phyloP scores from a whole-genome alignment of 37 sponge, comb jelly and placozoan genomes.

The Haliclona indistincta region DNA sequence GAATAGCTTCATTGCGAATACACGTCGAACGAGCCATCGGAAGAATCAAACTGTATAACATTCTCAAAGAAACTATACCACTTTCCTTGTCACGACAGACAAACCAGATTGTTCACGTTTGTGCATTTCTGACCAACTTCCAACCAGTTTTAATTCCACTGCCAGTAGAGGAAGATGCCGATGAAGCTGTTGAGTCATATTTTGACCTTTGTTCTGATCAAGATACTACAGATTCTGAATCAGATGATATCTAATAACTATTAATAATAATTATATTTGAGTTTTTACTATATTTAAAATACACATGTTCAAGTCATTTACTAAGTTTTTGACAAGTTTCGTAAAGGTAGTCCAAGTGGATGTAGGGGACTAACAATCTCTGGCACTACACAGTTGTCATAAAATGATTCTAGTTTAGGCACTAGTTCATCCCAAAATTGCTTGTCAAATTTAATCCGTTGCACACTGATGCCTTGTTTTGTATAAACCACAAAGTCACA shows the following conservation, averaged over 20 bases:
- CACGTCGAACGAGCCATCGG: constrained; percentile 22
- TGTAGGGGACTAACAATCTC: constrained; percentile 64
- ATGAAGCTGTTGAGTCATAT: not conserved
- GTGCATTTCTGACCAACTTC: constrained; percentile 32
- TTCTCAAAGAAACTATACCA: constrained; percentile 25
- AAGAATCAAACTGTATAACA: constrained; percentile 16
- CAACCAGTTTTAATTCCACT: constrained; percentile 9
- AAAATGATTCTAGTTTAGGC: constrained; percentile 49
- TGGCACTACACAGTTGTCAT: constrained; percentile 60
- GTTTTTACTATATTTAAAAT: too few species aligned
- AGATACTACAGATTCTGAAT: not conserved
- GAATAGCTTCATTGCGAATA: constrained; percentile 32
- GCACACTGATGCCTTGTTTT: constrained; percentile 27
- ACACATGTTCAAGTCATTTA: too few species aligned
- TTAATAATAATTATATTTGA: not conserved
- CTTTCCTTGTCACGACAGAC: constrained; percentile 19
- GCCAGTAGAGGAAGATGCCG: not conserved
- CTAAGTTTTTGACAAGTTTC: constrained; percentile 12
- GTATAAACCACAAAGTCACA: constrained; percentile 60
- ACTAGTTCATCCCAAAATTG: constrained; percentile 23
- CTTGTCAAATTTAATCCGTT: constrained; percentile 28
- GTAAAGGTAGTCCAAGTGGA: constrained; percentile 34
- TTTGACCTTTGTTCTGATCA: not conserved
- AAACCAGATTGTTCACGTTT: constrained; percentile 31
- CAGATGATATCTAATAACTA: not conserved